Evolutionary conservation across 2,113 vertebrate genomes (phyloP).

Genomic region (Nyctibius bracteatus): DNA sequence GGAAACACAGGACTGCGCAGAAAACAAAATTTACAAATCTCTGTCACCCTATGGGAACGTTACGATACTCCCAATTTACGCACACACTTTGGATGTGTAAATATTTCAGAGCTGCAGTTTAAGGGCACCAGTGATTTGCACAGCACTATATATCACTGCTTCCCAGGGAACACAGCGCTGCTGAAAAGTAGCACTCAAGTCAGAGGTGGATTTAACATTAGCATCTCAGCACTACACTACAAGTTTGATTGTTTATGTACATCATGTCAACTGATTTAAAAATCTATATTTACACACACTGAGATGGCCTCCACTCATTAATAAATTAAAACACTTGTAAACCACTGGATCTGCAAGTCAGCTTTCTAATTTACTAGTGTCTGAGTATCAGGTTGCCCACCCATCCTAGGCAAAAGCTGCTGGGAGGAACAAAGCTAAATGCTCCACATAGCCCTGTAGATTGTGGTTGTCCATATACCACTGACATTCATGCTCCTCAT

Average conservation of each 20-base stretch:
- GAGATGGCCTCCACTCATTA: conserved; percentile 58
- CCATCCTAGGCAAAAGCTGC: not conserved
- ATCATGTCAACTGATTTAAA: conserved; percentile 56
- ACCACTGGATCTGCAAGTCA: conserved; percentile 48
- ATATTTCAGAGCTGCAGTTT: conserved; percentile 42
- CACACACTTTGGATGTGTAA: conserved; percentile 53
- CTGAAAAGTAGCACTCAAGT: conserved; percentile 28
- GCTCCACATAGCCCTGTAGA: not conserved
- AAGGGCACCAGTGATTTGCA: conserved; percentile 67
- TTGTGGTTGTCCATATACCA: not conserved
- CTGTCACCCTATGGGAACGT: not conserved
- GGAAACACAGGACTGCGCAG: not conserved
- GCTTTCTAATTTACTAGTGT: conserved; percentile 29
- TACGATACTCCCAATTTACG: conserved; percentile 43
- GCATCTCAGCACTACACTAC: not conserved
- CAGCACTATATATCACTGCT: conserved; percentile 40
- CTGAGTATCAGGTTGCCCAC: conserved; percentile 17
- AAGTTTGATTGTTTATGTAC: conserved; percentile 56
- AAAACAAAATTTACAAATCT: conserved; percentile 58
- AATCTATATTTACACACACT: conserved; percentile 63
- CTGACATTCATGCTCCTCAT: not conserved
- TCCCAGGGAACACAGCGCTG: conserved; percentile 18
- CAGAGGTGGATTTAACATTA: conserved; percentile 56
- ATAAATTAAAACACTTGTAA: conserved; percentile 64
- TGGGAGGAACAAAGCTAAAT: not conserved